Evolutionary conservation across 2,888 invertebrate genomes (phyloP), one percentile per base, ranked within the genome.

Genomic region (Trichogramma evanescens): DNA sequence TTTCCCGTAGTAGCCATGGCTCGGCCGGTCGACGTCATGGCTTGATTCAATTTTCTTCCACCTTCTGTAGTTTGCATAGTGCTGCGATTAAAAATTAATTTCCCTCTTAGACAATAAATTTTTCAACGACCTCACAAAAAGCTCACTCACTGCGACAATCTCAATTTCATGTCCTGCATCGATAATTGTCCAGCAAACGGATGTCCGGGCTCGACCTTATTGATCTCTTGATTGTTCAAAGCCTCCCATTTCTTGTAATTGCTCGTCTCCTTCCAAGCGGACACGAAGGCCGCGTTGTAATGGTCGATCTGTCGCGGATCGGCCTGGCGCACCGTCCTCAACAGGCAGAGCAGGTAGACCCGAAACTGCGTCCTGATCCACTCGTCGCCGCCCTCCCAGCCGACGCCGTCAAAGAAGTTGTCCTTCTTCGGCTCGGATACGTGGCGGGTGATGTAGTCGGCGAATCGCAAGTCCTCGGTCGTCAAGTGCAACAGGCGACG

Each of bases 311-410:
- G 93, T 66, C 91, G 85, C 62, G 86, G 83, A 50, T 88, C 88
- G 69, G 91, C 86, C 67, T 88, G 78, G 64, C 90, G 80, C 44
- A 91, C 88, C 6, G 93, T 92, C 69, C 92, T 83, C 67, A 94
- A 74, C 62, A 95, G 80, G 71, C 91, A 91, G 68, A 94, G 80
- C 65, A 92, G 81, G 74, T 94, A 94, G 55, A 91, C 88, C 66
- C 89, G 87, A 76, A 97, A 97, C 78, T 98, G 97, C 56, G 93
- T 89, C 66, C 98, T 83, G 65, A 98, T 89, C 98, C 98, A 99
- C 68, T 92, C 89, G 73, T 98, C 97, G 39, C 96, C 95, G 54
- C 98, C 98, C 77, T 93, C 92, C 88, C 89, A 91, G 38, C 86
- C 87, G 43, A 89, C 87, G 0, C 86, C 87, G 70, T 89, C 88